A percentile compares a stretch with the other conserved stretches of the same genome.
Conservation (phyloP, 2,113 vertebrate species). For the Campylorhamphus procurvoides region DNA sequence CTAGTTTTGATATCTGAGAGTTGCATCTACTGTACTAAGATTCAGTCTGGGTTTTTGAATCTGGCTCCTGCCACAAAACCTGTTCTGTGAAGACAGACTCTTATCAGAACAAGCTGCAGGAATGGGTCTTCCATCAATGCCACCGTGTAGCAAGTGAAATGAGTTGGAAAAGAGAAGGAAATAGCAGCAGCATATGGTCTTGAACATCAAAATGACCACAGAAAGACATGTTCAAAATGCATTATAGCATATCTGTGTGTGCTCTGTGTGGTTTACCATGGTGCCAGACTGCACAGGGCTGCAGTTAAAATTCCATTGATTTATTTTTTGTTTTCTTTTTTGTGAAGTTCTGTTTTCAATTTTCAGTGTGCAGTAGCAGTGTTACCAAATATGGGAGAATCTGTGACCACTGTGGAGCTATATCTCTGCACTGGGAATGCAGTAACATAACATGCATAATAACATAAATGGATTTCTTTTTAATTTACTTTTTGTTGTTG, state of each 20-base stretch:
- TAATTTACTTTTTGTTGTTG: not conserved
- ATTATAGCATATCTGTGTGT: not conserved
- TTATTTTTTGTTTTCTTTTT: not conserved
- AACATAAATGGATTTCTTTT: not conserved
- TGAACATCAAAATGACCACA: not conserved
- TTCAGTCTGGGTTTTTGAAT: not conserved
- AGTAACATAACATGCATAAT: too few relatives aligned
- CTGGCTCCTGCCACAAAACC: not conserved
- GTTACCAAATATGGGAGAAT: constrained; percentile 37
- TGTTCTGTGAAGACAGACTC: not conserved
- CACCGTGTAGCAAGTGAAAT: not conserved
- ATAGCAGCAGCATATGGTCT: not conserved
- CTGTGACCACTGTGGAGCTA: not conserved
- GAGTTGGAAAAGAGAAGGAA: not conserved
- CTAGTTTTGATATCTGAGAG: not conserved
- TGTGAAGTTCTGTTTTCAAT: constrained; percentile 13
- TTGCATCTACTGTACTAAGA: not conserved
- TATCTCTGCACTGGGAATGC: not conserved
- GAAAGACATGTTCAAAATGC: not conserved
- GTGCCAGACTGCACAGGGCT: not conserved
- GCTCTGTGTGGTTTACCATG: not conserved
- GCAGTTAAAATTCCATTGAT: constrained; percentile 38
- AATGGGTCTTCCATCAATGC: not conserved
- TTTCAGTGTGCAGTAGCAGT: not conserved
- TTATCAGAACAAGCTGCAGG: not conserved